These are phyloP conservation scores for Diarsia brunnea DNA, from an alignment of 2,888 invertebrate genomes.

Conservation along the genomic window DNA sequence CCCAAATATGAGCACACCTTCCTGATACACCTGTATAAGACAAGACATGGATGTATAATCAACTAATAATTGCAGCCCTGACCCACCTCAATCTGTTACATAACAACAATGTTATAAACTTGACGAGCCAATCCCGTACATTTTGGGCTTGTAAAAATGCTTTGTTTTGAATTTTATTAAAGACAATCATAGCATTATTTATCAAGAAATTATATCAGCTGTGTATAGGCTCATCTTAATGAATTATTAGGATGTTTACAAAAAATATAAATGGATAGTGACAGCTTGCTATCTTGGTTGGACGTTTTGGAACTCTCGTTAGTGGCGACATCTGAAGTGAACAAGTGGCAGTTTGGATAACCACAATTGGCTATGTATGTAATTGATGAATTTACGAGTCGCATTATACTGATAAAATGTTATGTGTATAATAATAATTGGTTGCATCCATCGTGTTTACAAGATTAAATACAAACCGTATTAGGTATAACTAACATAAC, in stretches of 20 bases:
- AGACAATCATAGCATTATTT: not conserved
- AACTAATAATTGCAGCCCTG: not conserved
- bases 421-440: not conserved
- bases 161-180: not conserved
- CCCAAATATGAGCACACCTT: not conserved
- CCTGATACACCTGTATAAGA: not conserved
- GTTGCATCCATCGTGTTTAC: not conserved
- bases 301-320: not conserved
- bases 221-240: not conserved
- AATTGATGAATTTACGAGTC: not conserved
- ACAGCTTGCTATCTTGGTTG: not conserved
- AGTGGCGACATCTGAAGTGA: not conserved
- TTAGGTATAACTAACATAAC: conserved; percentile 17
- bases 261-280: not conserved
- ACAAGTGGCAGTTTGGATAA: not conserved
- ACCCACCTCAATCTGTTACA: not conserved
- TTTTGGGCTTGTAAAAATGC: conserved; percentile 3
- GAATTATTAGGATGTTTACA: not conserved
- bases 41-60: not conserved
- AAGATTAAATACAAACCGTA: conserved; percentile 36
- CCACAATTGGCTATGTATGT: not conserved
- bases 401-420: not conserved
- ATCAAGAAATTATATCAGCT: not conserved
- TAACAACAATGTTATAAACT: not conserved
- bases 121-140: not conserved